These are phyloP conservation scores for Oryzias curvinotus DNA, from an alignment of 2,113 vertebrate species.

Conservation along the genomic window DNA sequence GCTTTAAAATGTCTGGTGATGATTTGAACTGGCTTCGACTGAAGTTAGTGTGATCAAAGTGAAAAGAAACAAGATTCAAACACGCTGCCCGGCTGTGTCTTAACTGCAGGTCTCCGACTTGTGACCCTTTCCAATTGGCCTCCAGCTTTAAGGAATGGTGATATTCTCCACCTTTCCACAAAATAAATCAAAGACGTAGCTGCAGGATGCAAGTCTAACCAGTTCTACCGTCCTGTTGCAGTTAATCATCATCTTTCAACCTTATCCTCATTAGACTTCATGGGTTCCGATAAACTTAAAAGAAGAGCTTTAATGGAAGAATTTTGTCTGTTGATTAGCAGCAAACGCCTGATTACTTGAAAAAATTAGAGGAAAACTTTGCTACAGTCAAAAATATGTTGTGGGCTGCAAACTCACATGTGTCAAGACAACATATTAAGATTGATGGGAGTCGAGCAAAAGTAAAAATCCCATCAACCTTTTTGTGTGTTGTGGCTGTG, in stretches of 20 bases:
- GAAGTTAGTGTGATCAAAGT: slow-evolving; percentile 72
- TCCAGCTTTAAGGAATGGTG: slow-evolving; percentile 28
- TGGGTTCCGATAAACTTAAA: slow-evolving; percentile 55
- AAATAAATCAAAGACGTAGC: slow-evolving; percentile 68
- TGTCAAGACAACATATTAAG: slow-evolving; percentile 33
- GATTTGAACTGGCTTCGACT: slow-evolving; percentile 68
- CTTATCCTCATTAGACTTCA: slow-evolving; percentile 63
- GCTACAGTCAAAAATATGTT: slow-evolving; percentile 5
- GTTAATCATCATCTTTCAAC: slow-evolving; percentile 67
- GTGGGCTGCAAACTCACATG: slow-evolving; percentile 8
- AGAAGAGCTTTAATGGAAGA: slow-evolving; percentile 11
- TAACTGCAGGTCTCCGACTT: slow-evolving; percentile 58
- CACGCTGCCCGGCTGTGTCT: slow-evolving; percentile 43
- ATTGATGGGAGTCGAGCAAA: slow-evolving; percentile 59
- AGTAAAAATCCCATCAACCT: slow-evolving; percentile 19
- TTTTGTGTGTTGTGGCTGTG: slow-evolving; percentile 20
- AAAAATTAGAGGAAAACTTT: slow-evolving; percentile 3
- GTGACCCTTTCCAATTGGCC: slow-evolving; percentile 55
- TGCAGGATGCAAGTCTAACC: slow-evolving; percentile 58
- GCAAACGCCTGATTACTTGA: slow-evolving; percentile 5
- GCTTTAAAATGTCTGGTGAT: slow-evolving; percentile 73
- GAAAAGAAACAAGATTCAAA: slow-evolving; percentile 68
- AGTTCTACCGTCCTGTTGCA: slow-evolving; percentile 56
- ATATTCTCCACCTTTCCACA: slow-evolving; percentile 52
- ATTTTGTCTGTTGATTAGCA: slow-evolving; percentile 1